Evolutionary conservation across 2,113 vertebrate species (phyloP), one percentile per base, ranked within the genome.

Genomic region (Rhinopithecus roxellana): DNA sequence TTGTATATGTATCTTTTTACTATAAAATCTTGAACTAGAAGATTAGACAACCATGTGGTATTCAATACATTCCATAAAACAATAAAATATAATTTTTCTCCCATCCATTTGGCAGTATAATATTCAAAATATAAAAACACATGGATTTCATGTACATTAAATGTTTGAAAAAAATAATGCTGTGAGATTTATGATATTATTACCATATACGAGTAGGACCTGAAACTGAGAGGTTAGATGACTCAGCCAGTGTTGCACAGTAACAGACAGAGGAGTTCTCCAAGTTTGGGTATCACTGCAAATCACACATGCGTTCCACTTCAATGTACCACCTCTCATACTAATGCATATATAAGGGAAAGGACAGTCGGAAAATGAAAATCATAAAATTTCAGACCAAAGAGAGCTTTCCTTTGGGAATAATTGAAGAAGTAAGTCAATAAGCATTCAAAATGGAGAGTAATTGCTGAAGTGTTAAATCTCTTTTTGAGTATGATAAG

Each of bases 181-280:
- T 23, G 1, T 84, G 55, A 85, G 35, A 27, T 30, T 35, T 22
- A 0, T 11, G 2, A 2, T 27, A 3, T 64, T 22, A 8, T 75
- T 12, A 18, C 45, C 30, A 18, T 4, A 7, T 30, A 3, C 9
- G 10, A 0, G 13, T 43, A 64, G 40, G 22, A 11, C 55, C 5
- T 30, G 55, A 22, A 11, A 12, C 3, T 4, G 1, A 2, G 8
- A 64, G 22, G 0, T 9, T 17, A n/a, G n/a, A 0, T 4, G 3
- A 9, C 10, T 0, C 16, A 1, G 25, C 5, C 27, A 0, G 4
- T 10, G 4, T 18, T 11, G 48, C 23, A 1, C 16, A 8, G 10
- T 5, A 4, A 9, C 8, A 0, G 35, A 23, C 3, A 45, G 72
- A 40, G 59, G 3, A 1, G 0, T 16, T 59, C 14, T 35, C 70